A percentile compares a stretch with the other conserved stretches of the same genome.
Conservation (phyloP, 2,888 invertebrate genomes). For the Tetramorium bicarinatum region DNA sequence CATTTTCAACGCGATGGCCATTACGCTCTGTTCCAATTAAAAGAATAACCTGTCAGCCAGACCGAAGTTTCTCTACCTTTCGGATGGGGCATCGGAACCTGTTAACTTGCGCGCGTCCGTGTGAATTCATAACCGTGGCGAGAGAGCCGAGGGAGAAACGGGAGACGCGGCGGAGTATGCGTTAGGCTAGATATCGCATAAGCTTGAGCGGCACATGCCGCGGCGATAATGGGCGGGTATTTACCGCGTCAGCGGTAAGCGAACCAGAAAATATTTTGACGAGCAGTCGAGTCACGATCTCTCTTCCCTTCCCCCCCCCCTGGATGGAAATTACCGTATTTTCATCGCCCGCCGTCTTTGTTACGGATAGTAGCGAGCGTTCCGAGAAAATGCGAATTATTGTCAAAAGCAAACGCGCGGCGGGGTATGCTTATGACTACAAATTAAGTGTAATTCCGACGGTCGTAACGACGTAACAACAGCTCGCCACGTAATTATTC, state of each 20-base stretch:
- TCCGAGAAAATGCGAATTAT: slow-evolving; percentile 68
- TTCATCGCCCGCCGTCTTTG: slow-evolving; percentile 48
- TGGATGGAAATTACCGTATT: slow-evolving; percentile 57
- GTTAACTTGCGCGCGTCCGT: slow-evolving; percentile 42
- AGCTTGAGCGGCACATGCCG: slow-evolving; percentile 42
- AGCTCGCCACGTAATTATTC: slow-evolving; percentile 66
- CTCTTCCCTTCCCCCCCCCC: not conserved
- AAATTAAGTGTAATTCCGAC: slow-evolving; percentile 74
- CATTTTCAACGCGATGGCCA: slow-evolving; percentile 62
- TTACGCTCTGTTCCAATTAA: slow-evolving; percentile 56
- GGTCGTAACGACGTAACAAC: slow-evolving; percentile 72
- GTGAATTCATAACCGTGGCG: slow-evolving; percentile 42
- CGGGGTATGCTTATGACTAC: slow-evolving; percentile 66
- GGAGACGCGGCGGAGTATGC: not conserved
- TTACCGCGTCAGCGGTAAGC: slow-evolving; percentile 49
- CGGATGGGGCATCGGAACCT: slow-evolving; percentile 30
- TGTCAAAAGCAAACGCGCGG: slow-evolving; percentile 72
- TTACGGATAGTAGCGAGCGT: slow-evolving; percentile 54
- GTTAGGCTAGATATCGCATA: slow-evolving; percentile 37
- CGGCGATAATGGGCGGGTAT: slow-evolving; percentile 45
- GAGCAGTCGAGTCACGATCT: slow-evolving; percentile 52
- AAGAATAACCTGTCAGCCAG: slow-evolving; percentile 54
- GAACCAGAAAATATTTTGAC: slow-evolving; percentile 55
- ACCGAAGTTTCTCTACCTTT: slow-evolving; percentile 46
- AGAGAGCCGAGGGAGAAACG: not conserved